A percentile compares a stretch with the other conserved stretches of the same genome.
These are phyloP conservation scores for Orthosia gothica DNA, from an alignment of 2,888 invertebrate species.

Conservation along the genomic window DNA sequence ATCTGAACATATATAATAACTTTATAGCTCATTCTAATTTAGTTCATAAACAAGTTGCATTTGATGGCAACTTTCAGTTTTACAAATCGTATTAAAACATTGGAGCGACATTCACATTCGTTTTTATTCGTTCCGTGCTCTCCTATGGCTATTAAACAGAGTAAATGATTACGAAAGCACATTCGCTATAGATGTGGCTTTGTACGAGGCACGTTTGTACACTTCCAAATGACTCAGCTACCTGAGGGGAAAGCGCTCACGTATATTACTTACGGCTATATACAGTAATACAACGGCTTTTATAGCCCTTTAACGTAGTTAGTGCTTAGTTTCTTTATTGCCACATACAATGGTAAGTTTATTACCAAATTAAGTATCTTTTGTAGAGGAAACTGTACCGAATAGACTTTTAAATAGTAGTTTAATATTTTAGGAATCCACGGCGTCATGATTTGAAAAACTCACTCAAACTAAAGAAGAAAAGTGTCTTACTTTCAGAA, in stretches of 20 bases:
- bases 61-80: background rate
- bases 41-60: background rate
- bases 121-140: conserved; percentile 26
- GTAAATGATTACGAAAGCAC: conserved; percentile 54
- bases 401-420: background rate
- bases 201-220: conserved; percentile 42
- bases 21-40: background rate
- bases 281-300: conserved; percentile 54
- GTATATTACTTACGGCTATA: conserved; percentile 50
- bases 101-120: background rate
- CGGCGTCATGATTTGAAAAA: background rate
- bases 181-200: conserved; percentile 49
- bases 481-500: background rate
- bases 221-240: conserved; percentile 56
- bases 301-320: conserved; percentile 49
- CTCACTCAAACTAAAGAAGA: background rate
- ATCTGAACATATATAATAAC: background rate
- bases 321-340: conserved; percentile 28
- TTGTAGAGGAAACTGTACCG: background rate
- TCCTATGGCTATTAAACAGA: conserved; percentile 40
- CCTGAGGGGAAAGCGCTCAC: conserved; percentile 53
- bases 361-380: conserved; percentile 2
- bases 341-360: conserved; percentile 4
- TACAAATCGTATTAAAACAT: conserved; percentile 2
- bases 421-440: no score